Evolutionary conservation across 2,888 invertebrate genomes (phyloP).

Genomic region (Campoletis raptor): DNA sequence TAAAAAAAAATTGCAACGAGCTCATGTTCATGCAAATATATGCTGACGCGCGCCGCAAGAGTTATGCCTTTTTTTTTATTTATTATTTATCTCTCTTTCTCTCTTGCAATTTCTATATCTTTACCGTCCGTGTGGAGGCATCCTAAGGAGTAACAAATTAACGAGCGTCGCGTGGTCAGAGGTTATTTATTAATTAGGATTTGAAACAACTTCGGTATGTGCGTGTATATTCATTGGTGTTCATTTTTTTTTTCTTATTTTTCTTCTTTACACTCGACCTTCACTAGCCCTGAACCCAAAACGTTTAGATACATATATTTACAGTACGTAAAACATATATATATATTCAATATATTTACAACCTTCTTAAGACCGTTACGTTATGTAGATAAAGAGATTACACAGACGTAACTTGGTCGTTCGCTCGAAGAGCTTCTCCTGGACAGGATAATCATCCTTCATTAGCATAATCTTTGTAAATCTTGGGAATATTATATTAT

Average conservation of each 20-base stretch:
- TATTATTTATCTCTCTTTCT: background rate
- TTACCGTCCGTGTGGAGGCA: background rate
- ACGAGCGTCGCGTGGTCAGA: conserved; percentile 70
- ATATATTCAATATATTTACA: conserved; percentile 23
- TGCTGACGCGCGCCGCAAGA: conserved; percentile 40
- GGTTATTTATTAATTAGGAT: conserved; percentile 73
- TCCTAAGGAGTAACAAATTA: conserved; percentile 59
- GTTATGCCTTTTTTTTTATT: background rate
- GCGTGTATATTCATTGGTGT: conserved; percentile 46
- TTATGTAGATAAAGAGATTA: conserved; percentile 77
- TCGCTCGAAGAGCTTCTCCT: conserved; percentile 68
- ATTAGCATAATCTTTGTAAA: conserved; percentile 83
- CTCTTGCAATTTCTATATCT: conserved; percentile 11
- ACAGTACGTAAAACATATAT: background rate
- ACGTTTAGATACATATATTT: background rate
- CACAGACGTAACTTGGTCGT: conserved; percentile 73
- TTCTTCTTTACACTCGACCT: conserved; percentile 21
- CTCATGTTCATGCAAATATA: conserved; percentile 62
- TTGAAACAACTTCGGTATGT: conserved; percentile 43
- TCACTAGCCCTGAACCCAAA: conserved; percentile 33
- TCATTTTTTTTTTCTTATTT: conserved; percentile 6
- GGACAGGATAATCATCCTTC: conserved; percentile 77
- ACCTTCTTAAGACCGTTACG: conserved; percentile 61
- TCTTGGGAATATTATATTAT: conserved; percentile 76
- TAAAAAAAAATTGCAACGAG: conserved; percentile 33